Conservation (phyloP, 2,797 vertebrate species). For the Gallirallus australis region DNA sequence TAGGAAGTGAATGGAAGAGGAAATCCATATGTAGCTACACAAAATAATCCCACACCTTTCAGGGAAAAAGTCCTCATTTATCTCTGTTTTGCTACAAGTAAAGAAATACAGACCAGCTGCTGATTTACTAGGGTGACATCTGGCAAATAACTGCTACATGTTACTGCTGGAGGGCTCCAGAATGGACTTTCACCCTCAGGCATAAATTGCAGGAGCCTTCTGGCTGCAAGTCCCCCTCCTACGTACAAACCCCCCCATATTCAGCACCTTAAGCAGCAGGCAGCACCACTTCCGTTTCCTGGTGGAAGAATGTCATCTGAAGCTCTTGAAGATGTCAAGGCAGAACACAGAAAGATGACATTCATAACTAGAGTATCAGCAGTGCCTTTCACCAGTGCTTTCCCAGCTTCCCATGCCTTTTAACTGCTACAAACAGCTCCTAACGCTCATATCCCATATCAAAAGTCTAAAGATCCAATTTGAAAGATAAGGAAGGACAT, state of each 20-base stretch:
- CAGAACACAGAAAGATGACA: not conserved
- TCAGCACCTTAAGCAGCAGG: not conserved
- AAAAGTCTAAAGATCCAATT: not conserved
- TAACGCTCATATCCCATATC: fast-evolving
- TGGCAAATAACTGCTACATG: not conserved
- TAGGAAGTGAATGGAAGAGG: not conserved
- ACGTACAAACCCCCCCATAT: not conserved
- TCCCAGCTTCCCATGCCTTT: not conserved
- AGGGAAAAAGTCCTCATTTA: not conserved
- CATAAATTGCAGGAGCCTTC: not conserved
- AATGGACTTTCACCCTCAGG: not conserved
- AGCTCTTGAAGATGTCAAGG: not conserved
- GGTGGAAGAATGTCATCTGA: not conserved
- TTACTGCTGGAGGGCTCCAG: not conserved
- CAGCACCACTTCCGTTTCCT: too few species aligned
- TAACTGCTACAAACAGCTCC: not conserved
- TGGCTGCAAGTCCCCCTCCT: not conserved
- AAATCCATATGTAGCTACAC: too few species aligned
- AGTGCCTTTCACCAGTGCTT: not conserved
- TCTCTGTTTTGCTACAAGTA: not conserved
- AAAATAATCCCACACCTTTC: not conserved
- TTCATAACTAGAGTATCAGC: fast-evolving
- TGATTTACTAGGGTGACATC: not conserved
- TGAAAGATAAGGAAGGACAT: not conserved
- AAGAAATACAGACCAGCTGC: not conserved